Evolutionary conservation across 2,797 vertebrate species (phyloP), one percentile per base, ranked within the genome.

Genomic region (Esox masquinongy): DNA sequence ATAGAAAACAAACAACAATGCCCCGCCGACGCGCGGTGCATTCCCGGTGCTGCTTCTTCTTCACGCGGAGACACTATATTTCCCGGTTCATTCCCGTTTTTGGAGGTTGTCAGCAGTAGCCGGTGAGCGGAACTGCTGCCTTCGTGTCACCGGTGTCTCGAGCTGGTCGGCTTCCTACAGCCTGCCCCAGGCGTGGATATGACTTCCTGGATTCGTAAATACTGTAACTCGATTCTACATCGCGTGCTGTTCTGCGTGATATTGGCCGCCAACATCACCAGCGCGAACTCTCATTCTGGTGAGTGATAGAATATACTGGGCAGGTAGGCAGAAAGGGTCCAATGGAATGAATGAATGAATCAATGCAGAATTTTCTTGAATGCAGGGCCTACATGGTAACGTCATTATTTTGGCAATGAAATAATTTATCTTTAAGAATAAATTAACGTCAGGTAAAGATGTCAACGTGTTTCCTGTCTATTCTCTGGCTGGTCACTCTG

Each of bases 1-100:
- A 59, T n/a, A 22, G n/a, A 53, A 22, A 59, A 59, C 53, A 59
- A 59, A 59, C 53, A 59, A 59, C 53, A 59, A 59, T 59, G 53
- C 19, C 53, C n/a, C 53, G n/a, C n/a, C 53, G 53, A 59, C 53
- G 53, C 53, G 9, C n/a, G 6, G 0, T n/a, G n/a, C 19, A 59
- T 59, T 59, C 53, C n/a, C n/a, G n/a, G 53, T n/a, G 53, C 53
- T 9, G n/a, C 53, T n/a, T 59, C 53, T 59, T 59, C 16, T 53
- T 53, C 17, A 53, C 50, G 50, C 50, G 50, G 16, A 11, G 19
- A 16, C n/a, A n/a, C 53, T 8, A 5, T 11, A 59, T 59, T 22
- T 59, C 19, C 53, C 53, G n/a, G 53, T 59, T 59, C 7, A 59
- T 59, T 22, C 53, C 53, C 19, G n/a, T 59, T 22, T 8, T 59